A percentile compares a stretch with the other conserved stretches of the same genome.
Conservation (phyloP, 2,888 invertebrate species). For the Melinaea marsaeus region DNA sequence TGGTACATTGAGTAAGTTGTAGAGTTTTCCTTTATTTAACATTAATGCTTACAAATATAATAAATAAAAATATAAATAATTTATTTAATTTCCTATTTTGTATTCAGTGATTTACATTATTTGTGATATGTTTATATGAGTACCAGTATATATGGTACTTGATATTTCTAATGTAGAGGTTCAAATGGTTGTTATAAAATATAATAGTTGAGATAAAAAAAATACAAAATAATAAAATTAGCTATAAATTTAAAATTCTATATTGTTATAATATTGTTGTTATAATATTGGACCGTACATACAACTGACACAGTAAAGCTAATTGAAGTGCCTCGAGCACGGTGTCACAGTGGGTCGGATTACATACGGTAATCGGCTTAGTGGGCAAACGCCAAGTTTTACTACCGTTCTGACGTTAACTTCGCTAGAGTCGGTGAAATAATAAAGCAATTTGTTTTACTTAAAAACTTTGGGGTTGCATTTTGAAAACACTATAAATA, state of each 20-base stretch:
- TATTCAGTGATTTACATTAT: too few relatives aligned
- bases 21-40: too few relatives aligned
- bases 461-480: not conserved
- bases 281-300: slow-evolving; percentile 17
- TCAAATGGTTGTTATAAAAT: too few relatives aligned
- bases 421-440: slow-evolving; percentile 16
- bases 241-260: not conserved
- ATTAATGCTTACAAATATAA: too few relatives aligned
- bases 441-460: slow-evolving; percentile 26
- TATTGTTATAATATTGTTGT: not conserved
- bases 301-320: slow-evolving; percentile 37
- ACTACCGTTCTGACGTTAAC: slow-evolving; percentile 35
- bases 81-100: too few relatives aligned
- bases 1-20: too few relatives aligned
- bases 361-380: slow-evolving; percentile 61
- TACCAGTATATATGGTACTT: too few relatives aligned
- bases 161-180: too few relatives aligned
- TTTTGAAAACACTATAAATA: too few relatives aligned
- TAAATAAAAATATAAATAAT: too few relatives aligned
- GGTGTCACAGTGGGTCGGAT: slow-evolving; percentile 46
- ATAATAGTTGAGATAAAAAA: too few relatives aligned
- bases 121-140: too few relatives aligned
- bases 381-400: slow-evolving; percentile 52
- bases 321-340: slow-evolving; percentile 48
- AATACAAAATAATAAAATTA: not conserved